Evolutionary conservation across 2,797 vertebrate genomes (phyloP).

Genomic region (Lerista edwardsae): DNA sequence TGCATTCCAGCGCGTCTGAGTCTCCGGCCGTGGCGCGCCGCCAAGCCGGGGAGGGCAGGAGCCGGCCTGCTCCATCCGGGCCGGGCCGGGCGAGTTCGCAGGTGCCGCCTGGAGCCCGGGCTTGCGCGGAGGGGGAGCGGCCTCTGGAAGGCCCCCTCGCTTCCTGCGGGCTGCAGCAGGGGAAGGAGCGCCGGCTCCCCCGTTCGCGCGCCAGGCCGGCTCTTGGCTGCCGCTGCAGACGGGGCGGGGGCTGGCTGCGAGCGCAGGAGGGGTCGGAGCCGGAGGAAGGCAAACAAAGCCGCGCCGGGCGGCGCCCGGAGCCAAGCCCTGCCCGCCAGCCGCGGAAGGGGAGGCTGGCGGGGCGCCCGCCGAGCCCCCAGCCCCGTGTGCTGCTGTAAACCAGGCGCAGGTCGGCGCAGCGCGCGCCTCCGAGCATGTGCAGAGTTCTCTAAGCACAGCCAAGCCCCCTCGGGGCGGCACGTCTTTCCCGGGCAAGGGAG

Average conservation of each 20-base stretch:
- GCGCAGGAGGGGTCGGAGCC: not conserved
- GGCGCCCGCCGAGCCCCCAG: not conserved
- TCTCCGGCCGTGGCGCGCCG: conserved; percentile 58
- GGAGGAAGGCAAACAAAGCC: not conserved
- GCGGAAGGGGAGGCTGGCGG: not conserved
- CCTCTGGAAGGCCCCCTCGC: not conserved
- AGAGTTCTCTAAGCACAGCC: not conserved
- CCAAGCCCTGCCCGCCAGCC: not conserved
- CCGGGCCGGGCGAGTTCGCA: not conserved
- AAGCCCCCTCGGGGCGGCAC: not conserved
- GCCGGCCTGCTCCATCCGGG: not conserved
- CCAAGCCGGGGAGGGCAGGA: conserved; percentile 47
- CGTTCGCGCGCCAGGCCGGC: not conserved
- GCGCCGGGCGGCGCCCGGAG: not conserved
- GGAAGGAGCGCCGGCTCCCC: not conserved
- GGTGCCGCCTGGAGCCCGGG: not conserved
- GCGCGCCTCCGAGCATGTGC: not conserved
- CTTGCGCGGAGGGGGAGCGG: not conserved
- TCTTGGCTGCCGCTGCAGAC: not conserved
- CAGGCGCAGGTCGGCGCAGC: too few relatives aligned
- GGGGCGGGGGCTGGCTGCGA: not conserved
- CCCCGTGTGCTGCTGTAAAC: not conserved
- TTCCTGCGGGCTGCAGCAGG: not conserved
- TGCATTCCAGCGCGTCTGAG: conserved; percentile 73
- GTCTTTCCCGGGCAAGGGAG: too few relatives aligned